phyloP scores from a whole-genome alignment of 2,888 invertebrate species.

The Zaprionus obscuricornis region DNA sequence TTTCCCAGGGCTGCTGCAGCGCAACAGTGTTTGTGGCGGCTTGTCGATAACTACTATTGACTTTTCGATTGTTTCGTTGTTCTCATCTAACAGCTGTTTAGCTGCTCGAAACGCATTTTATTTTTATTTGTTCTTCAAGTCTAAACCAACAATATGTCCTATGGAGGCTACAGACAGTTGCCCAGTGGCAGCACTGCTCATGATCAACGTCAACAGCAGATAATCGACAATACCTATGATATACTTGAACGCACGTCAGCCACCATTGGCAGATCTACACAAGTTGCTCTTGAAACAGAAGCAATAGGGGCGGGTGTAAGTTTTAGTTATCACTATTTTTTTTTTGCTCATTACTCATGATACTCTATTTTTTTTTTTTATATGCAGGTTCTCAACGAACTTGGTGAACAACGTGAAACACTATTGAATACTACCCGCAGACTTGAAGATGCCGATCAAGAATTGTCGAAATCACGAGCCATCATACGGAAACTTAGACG shows the following conservation, averaged over 20 bases:
- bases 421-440: constrained; percentile 87
- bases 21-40: constrained; percentile 14
- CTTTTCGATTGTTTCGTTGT: constrained; percentile 3
- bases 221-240: constrained; percentile 79
- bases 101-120: background rate
- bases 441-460: constrained; percentile 88
- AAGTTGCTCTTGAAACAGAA: constrained; percentile 91
- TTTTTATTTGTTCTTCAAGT: background rate
- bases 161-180: constrained; percentile 60
- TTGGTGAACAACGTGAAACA: constrained; percentile 90
- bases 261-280: constrained; percentile 88
- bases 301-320: constrained; percentile 88
- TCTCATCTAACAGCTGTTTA: constrained; percentile 11
- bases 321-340: background rate
- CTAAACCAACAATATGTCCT: constrained; percentile 41
- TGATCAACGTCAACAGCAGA: constrained; percentile 84
- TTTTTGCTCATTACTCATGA: background rate
- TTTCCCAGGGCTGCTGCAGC: constrained; percentile 27
- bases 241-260: constrained; percentile 85
- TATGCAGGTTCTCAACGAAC: constrained; percentile 87
- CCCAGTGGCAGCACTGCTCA: constrained; percentile 52
- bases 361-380: too few species aligned
- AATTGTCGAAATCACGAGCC: constrained; percentile 87
- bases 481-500: constrained; percentile 88
- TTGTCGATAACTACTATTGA: constrained; percentile 10